A percentile compares a stretch with the other conserved stretches of the same genome.
Evolutionary conservation across 2,888 invertebrate genomes (phyloP).

Genomic region (Ectobius pallidus): DNA sequence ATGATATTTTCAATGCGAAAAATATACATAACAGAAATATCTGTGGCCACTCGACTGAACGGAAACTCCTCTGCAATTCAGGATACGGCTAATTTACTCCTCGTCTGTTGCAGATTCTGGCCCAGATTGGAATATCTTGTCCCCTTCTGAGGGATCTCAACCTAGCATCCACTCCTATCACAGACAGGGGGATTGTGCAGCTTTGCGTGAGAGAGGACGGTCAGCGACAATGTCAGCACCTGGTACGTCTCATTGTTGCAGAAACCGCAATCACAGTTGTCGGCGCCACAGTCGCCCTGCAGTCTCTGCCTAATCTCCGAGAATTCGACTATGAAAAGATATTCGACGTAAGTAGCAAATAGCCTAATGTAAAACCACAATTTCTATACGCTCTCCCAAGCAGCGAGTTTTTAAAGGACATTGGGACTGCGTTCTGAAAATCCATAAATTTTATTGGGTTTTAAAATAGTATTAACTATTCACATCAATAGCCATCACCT

Average conservation of each 20-base stretch:
- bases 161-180: slow-evolving; percentile 49
- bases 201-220: slow-evolving; percentile 48
- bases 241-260: slow-evolving; percentile 48
- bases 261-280: slow-evolving; percentile 49
- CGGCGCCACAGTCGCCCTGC: slow-evolving; percentile 48
- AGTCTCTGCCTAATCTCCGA: slow-evolving; percentile 48
- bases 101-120: slow-evolving; percentile 48
- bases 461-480: too few species aligned
- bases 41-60: too few species aligned
- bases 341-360: slow-evolving; percentile 50
- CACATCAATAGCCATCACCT: too few species aligned
- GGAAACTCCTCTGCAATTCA: too few species aligned
- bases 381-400: neutral
- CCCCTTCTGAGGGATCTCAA: slow-evolving; percentile 49
- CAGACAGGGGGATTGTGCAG: slow-evolving; percentile 49
- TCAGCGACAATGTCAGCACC: slow-evolving; percentile 46
- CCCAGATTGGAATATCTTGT: slow-evolving; percentile 48
- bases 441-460: too few species aligned
- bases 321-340: slow-evolving; percentile 52
- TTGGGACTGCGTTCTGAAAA: too few species aligned
- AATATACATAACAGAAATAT: too few species aligned
- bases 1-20: too few species aligned
- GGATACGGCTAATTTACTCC: too few species aligned
- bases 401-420: too few species aligned
- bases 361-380: neutral